Percentiles rank a stretch among this genome's conserved stretches.
phyloP scores from a whole-genome alignment of 2,888 invertebrate species.

The Disparrhopalites patrizii region DNA sequence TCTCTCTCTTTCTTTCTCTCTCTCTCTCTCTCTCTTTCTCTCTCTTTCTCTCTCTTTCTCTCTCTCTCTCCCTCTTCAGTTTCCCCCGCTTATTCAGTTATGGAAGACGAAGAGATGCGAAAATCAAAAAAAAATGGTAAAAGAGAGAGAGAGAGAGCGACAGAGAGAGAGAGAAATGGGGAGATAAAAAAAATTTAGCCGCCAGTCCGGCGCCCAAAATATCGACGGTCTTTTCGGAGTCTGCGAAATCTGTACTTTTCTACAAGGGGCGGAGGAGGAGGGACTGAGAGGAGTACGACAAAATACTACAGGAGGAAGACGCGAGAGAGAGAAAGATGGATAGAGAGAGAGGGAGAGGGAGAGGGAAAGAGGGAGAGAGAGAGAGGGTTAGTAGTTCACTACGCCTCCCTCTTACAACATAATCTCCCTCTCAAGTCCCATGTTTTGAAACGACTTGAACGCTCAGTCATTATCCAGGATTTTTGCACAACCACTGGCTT shows the following conservation, averaged over 20 bases:
- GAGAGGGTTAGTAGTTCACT: too few species aligned
- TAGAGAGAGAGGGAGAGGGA: neutral
- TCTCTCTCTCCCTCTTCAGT: neutral
- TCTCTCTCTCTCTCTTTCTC: neutral
- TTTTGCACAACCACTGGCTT: too few species aligned
- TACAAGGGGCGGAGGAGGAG: too few species aligned
- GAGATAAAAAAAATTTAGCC: conserved; percentile 36
- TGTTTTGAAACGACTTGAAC: too few species aligned
- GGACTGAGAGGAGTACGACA: too few species aligned
- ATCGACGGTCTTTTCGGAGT: conserved; percentile 45
- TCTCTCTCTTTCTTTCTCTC: too few species aligned
- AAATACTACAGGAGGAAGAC: neutral
- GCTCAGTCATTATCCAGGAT: too few species aligned
- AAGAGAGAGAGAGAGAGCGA: too few species aligned
- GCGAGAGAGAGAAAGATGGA: conserved; percentile 33
- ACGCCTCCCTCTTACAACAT: too few species aligned
- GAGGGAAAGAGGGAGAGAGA: neutral
- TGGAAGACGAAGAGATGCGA: neutral
- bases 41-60: neutral
- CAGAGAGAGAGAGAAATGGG: conserved; percentile 9
- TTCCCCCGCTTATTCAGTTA: neutral
- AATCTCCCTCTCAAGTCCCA: too few species aligned
- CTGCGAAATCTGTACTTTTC: conserved; percentile 43
- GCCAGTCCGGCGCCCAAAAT: conserved; percentile 47
- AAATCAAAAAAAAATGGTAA: conserved; percentile 15